These are phyloP conservation scores for Premnoplex brunnescens DNA, from an alignment of 2,797 vertebrate species.

Conservation along the genomic window DNA sequence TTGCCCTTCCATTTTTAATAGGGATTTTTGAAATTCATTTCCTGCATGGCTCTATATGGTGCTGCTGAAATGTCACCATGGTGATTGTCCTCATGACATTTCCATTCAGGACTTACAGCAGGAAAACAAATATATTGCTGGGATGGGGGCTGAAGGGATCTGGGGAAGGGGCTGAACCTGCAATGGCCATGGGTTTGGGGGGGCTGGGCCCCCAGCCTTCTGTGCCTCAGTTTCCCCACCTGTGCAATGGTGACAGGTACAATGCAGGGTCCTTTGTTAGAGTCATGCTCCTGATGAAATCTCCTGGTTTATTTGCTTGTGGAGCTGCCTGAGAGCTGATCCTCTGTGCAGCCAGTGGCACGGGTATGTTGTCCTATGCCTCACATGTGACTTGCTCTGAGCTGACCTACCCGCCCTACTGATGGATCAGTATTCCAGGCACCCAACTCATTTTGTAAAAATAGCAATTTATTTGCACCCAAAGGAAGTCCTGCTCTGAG, in stretches of 20 bases:
- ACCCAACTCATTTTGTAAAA: background rate
- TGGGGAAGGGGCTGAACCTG: background rate
- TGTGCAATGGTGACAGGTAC: fast-evolving
- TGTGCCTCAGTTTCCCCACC: background rate
- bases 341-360: background rate
- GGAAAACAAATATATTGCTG: background rate
- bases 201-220: fast-evolving
- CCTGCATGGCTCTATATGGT: background rate
- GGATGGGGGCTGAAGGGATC: background rate
- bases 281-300: fast-evolving
- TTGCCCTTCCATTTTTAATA: constrained; percentile 50
- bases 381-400: fast-evolving
- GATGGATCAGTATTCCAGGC: background rate
- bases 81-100: constrained; percentile 64
- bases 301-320: background rate
- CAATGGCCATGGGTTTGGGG: fast-evolving
- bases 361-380: background rate
- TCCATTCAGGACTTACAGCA: constrained; percentile 1
- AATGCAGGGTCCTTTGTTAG: fast-evolving
- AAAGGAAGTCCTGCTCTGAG: background rate
- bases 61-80: constrained; percentile 64
- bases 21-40: constrained; percentile 60
- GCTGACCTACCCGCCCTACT: background rate
- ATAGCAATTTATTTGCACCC: constrained; percentile 34
- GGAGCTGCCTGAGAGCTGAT: background rate